Evolutionary conservation across 2,113 vertebrate genomes (phyloP), one percentile per base, ranked within the genome.

Genomic region (Dryoscopus gambensis): DNA sequence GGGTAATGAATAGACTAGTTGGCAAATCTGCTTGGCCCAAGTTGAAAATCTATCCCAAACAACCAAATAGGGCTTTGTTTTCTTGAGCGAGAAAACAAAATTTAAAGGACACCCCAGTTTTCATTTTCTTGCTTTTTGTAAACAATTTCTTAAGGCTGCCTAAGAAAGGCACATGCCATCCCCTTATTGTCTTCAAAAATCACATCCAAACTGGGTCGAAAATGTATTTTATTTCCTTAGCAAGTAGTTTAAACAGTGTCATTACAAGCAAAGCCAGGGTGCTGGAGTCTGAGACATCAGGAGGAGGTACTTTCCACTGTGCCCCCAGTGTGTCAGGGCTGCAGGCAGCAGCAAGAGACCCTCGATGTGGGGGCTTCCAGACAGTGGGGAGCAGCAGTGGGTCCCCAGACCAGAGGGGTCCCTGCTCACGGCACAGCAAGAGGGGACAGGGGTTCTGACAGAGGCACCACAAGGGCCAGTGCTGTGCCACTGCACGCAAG

Each of bases 331-430:
- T 2, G 11, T 13, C 60, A 47, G 76, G 39, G 39, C 52, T 77
- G 35, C 6, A 35, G 69, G 49, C 27, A 40, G 63, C 42, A 40
- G 56, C 1, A 0, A 73, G 28, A 59, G 35, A 35, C 4, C 8
- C 27, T 31, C 0, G 0, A 6, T 2, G 1, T 10, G 15, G 30
- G n/a, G 49, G 7, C 7, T 90, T n/a, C 14, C 31, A 14, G 52
- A 15, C 0, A 4, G 37, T 2, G 10, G 57, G 64, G 35, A 93
- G 77, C 35, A 79, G 31, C 49, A n/a, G 33, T 1, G 5, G 25
- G 44, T 56, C 23, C 30, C n/a, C 28, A 56, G 64, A 11, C 3
- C 1, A 3, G 56, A 39, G 39, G 12, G 8, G 27, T 40, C 39
- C 24, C 42, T 87, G 81, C 21, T 49, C 10, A 14, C 0, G 6